A percentile compares a stretch with the other conserved stretches of the same genome.
phyloP scores from a whole-genome alignment of 2,797 vertebrate species.

The Gymnothorax reevesii region DNA sequence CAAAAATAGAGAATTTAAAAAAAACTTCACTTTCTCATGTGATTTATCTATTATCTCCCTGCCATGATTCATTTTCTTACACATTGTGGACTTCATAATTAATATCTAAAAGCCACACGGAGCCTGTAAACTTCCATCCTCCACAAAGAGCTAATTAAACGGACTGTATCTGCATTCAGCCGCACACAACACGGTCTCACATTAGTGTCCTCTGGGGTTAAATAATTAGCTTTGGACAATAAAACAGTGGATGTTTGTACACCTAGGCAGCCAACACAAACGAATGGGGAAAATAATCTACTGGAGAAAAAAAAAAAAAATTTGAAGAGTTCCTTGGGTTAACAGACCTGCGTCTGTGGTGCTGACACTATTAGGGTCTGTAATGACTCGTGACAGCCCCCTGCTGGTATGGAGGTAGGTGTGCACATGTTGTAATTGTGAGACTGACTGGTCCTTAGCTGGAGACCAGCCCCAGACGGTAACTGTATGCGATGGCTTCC shows the following conservation, averaged over 20 bases:
- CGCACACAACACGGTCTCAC: neutral
- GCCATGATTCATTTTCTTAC: conserved; percentile 22
- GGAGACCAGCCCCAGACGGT: conserved; percentile 47
- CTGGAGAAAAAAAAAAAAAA: neutral
- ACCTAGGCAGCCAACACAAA: conserved; percentile 8
- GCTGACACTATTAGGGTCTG: conserved; percentile 64
- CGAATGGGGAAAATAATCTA: neutral
- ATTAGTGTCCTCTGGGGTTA: neutral
- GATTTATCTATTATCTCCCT: conserved; percentile 29
- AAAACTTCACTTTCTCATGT: conserved; percentile 21
- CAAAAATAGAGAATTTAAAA: conserved; percentile 24
- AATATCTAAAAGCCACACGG: conserved; percentile 23
- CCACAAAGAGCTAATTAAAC: conserved; percentile 31
- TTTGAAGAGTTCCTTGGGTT: neutral
- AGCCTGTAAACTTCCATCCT: conserved; percentile 30
- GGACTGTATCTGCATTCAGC: conserved; percentile 1
- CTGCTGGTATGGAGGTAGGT: conserved; percentile 62
- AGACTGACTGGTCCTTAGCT: conserved; percentile 60
- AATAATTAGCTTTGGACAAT: conserved; percentile 18
- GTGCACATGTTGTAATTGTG: conserved; percentile 60
- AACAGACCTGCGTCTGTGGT: conserved; percentile 38
- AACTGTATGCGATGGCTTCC: conserved; percentile 78
- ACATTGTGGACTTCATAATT: conserved; percentile 36
- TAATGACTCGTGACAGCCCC: conserved; percentile 75
- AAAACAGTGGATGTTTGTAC: conserved; percentile 16